phyloP scores from a whole-genome alignment of 2,113 vertebrate species.

The Gnathonemus echidnorhynchus region DNA sequence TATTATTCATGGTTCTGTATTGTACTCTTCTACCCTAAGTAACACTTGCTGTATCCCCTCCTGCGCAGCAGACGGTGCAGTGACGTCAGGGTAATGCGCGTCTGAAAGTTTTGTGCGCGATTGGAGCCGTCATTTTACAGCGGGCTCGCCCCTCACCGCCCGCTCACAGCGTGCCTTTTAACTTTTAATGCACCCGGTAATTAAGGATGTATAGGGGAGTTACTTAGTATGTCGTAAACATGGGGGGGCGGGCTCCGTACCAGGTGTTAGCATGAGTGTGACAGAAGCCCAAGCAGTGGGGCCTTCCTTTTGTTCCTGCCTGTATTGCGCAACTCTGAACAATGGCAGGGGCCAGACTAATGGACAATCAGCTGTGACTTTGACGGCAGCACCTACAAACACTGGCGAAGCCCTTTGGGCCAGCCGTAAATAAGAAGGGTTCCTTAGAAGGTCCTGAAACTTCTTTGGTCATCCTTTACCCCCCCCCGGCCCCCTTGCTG shows the following conservation, averaged over 20 bases:
- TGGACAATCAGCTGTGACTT: background rate
- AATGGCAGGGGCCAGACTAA: background rate
- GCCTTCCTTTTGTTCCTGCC: background rate
- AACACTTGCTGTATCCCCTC: background rate
- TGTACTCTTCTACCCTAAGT: background rate
- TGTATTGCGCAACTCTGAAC: background rate
- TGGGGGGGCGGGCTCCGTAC: background rate
- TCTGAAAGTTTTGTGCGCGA: background rate
- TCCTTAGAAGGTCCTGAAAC: background rate
- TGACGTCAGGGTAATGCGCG: background rate
- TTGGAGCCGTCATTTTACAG: background rate
- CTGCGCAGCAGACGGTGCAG: background rate
- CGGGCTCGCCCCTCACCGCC: background rate
- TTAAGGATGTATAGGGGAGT: background rate
- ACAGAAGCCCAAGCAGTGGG: background rate
- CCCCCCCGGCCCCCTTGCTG: background rate
- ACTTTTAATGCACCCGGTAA: slow-evolving; percentile 6
- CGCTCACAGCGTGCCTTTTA: background rate
- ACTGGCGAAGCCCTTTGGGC: background rate
- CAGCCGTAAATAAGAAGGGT: background rate
- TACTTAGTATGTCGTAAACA: slow-evolving; percentile 4
- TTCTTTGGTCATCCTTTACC: background rate
- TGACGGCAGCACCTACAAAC: background rate
- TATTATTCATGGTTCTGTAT: background rate
- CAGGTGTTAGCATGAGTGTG: slow-evolving; percentile 1